phyloP scores from a whole-genome alignment of 64 coral and sea anemone species.

The Actinia tenebrosa region DNA sequence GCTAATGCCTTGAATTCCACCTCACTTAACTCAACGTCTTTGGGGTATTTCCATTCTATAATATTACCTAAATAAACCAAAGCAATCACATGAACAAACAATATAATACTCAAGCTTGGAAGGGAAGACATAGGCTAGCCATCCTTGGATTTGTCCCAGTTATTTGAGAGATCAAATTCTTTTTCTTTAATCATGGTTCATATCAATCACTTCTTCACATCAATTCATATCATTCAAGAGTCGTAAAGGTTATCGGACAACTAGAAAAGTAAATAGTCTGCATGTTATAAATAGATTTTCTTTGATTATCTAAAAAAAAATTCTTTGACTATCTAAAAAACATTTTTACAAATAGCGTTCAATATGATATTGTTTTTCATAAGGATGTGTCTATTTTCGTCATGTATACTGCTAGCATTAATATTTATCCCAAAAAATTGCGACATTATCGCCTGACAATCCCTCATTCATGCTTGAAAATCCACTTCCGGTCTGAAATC shows the following conservation, averaged over 20 bases:
- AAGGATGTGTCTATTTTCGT: neutral
- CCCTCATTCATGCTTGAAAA: neutral
- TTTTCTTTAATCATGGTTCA: too few species aligned
- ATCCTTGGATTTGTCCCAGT: too few species aligned
- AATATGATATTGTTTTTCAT: neutral
- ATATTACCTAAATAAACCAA: conserved; percentile 65
- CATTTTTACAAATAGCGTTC: neutral
- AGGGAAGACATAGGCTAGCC: too few species aligned
- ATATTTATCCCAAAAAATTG: neutral
- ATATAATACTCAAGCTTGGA: neutral
- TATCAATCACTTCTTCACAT: too few species aligned
- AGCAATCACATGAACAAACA: neutral
- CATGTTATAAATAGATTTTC: too few species aligned
- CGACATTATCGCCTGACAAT: neutral
- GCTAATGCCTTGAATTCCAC: conserved; percentile 98
- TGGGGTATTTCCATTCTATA: conserved; percentile 95
- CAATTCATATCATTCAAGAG: too few species aligned
- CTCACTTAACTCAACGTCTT: conserved; percentile 65
- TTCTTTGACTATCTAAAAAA: neutral
- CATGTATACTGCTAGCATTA: neutral
- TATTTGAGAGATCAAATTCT: too few species aligned
- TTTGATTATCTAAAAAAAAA: too few species aligned
- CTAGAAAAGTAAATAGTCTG: too few species aligned
- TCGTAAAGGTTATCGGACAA: too few species aligned
- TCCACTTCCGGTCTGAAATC: conserved; percentile 1